A percentile compares a stretch with the other conserved stretches of the same genome.
These are phyloP conservation scores for Merops nubicus DNA, from an alignment of 2,113 vertebrate genomes.

Conservation along the genomic window DNA sequence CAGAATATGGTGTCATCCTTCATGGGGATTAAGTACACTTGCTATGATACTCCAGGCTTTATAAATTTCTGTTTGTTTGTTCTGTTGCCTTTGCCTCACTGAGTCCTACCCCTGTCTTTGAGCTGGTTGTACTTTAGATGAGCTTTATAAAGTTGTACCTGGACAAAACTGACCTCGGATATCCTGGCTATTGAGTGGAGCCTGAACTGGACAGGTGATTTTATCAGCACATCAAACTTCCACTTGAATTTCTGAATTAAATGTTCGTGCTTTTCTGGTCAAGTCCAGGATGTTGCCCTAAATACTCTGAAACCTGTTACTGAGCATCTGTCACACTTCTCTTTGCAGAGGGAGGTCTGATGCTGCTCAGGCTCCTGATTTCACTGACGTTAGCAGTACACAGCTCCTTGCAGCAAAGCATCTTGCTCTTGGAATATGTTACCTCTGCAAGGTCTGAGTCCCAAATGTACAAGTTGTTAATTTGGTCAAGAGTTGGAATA, in stretches of 20 bases:
- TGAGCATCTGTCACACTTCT: rapidly evolving
- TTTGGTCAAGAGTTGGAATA: background rate
- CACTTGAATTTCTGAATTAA: background rate
- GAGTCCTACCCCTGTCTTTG: background rate
- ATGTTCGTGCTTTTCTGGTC: background rate
- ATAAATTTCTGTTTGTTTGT: background rate
- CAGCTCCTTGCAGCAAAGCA: background rate
- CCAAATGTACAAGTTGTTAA: background rate
- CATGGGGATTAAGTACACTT: background rate
- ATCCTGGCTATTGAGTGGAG: background rate
- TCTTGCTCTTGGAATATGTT: background rate
- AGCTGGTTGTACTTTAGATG: background rate
- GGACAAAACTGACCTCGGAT: background rate
- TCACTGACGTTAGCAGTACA: rapidly evolving
- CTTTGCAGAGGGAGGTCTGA: background rate
- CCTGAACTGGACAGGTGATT: background rate
- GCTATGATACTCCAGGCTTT: too few relatives aligned
- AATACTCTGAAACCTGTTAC: background rate
- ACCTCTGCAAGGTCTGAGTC: background rate
- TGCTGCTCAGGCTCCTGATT: background rate
- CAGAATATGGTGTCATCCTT: slow-evolving; percentile 16
- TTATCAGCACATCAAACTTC: background rate
- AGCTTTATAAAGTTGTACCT: background rate
- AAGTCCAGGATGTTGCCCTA: too few relatives aligned
- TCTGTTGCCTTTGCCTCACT: background rate